Conservation (phyloP, 2,888 invertebrate genomes). For the Andrena praecox region DNA sequence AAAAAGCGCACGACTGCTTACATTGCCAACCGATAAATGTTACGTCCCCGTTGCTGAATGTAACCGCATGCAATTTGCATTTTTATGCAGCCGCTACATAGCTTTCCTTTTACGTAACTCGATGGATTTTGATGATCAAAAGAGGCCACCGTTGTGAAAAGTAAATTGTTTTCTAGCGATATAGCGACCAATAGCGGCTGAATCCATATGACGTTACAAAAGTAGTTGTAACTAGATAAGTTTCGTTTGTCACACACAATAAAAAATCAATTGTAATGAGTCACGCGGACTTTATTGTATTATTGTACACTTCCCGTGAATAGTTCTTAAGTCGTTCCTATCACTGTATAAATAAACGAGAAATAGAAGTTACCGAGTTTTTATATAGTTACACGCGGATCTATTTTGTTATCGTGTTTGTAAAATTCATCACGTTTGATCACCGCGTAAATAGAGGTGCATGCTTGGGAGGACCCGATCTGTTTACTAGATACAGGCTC, state of each 20-base stretch:
- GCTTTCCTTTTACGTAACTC: slow-evolving; percentile 16
- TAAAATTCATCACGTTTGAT: slow-evolving; percentile 5
- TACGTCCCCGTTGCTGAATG: slow-evolving; percentile 21
- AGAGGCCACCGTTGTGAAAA: not conserved
- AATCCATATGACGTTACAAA: not conserved
- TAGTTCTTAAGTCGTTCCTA: not conserved
- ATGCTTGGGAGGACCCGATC: not conserved
- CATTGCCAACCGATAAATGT: slow-evolving; percentile 52
- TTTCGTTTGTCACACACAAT: not conserved
- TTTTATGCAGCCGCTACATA: not conserved
- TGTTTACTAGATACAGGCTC: not conserved
- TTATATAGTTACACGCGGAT: not conserved
- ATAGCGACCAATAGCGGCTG: not conserved
- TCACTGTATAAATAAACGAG: not conserved
- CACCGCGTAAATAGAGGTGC: not conserved
- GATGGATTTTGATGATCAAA: not conserved
- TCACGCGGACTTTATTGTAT: not conserved
- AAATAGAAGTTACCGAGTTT: not conserved
- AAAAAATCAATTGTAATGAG: not conserved
- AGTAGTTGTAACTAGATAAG: slow-evolving; percentile 31
- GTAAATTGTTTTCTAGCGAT: not conserved
- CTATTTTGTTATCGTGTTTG: not conserved
- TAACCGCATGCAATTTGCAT: slow-evolving; percentile 25
- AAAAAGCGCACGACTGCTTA: slow-evolving; percentile 35
- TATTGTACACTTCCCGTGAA: not conserved